Base-by-base conservation (phyloP, 1,140 invertebrate species). In the Pseudachorutes palmiensis region DNA sequence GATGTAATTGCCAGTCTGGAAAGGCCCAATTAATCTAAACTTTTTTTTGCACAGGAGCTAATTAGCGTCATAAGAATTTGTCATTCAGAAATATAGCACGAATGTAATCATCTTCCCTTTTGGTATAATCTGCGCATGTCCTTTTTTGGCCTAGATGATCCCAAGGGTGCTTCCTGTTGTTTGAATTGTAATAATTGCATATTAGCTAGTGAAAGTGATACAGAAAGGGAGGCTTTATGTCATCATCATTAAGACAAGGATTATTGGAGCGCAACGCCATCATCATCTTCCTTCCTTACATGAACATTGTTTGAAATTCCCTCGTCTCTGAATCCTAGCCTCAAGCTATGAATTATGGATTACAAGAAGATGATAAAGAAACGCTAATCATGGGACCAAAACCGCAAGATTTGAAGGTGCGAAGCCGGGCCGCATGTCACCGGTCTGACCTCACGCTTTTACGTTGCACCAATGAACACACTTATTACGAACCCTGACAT, bases 141-240 rank as follows among this genome's bases (percentile, higher is more conserved):
- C 36, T 45, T 45, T 12, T 19, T 12, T 12, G 36, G 36, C 36
- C 36, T 45, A 12, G 19, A 45, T 12, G 9, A 9, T 45, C 36
- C 36, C 36, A 9, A 45, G 19, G 36, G 36, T 19, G 19, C 36
- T 45, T 45, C 36, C 36, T 45, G 36, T 45, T 12, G 36, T 45
- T 19, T 12, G 36, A 45, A 9, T 12, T 45, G 36, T n/a, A n/a
- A 45, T 45, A 19, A 45, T 45, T 9, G 19, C 36, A 12, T 45
- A 45, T n/a, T n/a, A n/a, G n/a, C n/a, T n/a, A 45, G 36, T 45
- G 36, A 45, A 45, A 45, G 36, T 45, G 36, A 45, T 45, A 45
- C 36, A 45, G 36, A 45, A 45, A 45, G 36, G 36, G 36, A 45
- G 19, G 36, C 19, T 45, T n/a, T n/a, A n/a, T n/a, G n/a, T 9